These are phyloP conservation scores for Eupithecia pulchellata DNA, from an alignment of 2,888 invertebrate genomes.

Conservation along the genomic window DNA sequence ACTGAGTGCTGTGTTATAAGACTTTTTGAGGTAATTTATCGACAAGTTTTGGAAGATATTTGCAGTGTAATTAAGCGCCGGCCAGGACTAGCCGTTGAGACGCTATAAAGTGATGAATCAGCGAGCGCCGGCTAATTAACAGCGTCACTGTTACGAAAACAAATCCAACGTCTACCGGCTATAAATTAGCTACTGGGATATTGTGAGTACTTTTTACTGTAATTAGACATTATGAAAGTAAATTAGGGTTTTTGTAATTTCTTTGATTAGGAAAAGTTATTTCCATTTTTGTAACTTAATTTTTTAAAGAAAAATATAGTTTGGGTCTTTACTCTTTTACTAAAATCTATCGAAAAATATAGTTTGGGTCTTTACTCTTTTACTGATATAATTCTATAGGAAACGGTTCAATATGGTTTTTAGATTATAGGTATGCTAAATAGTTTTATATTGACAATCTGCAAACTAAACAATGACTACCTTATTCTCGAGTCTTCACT, in stretches of 20 bases:
- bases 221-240: slow-evolving; percentile 6
- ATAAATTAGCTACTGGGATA: slow-evolving; percentile 62
- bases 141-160: slow-evolving; percentile 79
- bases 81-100: slow-evolving; percentile 76
- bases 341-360: background rate
- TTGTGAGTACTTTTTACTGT: slow-evolving; percentile 68
- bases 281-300: background rate
- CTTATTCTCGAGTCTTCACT: slow-evolving; percentile 21
- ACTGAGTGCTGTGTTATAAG: slow-evolving; percentile 14
- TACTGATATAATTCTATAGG: background rate
- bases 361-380: background rate
- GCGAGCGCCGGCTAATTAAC: slow-evolving; percentile 83
- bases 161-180: slow-evolving; percentile 68
- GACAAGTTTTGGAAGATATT: slow-evolving; percentile 57
- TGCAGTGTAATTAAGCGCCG: slow-evolving; percentile 74
- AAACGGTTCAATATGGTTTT: background rate
- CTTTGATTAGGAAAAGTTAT: background rate
- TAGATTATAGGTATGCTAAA: background rate
- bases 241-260: background rate
- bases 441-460: background rate
- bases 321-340: background rate
- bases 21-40: slow-evolving; percentile 52
- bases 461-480: slow-evolving; percentile 10
- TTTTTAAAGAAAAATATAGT: background rate
- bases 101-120: slow-evolving; percentile 84